Base-by-base conservation (phyloP, 2,113 vertebrate species). In the Abramis brama region DNA sequence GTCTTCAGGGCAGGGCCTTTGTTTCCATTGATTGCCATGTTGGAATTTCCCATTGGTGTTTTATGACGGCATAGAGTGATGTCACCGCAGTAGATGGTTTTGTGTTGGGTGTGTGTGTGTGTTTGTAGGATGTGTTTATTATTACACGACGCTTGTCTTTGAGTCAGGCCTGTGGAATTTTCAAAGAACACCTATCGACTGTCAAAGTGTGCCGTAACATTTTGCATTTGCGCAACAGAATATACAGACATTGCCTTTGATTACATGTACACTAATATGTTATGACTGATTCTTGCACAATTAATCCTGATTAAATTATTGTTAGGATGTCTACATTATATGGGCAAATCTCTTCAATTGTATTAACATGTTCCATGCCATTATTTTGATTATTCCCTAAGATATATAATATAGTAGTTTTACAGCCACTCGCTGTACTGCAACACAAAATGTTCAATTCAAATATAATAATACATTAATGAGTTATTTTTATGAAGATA, bases 11-110 rank as follows among this genome's bases (percentile, higher is more conserved):
- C 62, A 82, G 27, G 27, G 43, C 79, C 43, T 68, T 82, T 52
- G 62, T 68, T 47, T 52, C 39, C 1, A 33, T 66, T 52, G 79
- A 68, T 33, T 52, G 17, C 52, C 79, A 33, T 52, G 62, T 33
- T 66, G 79, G 45, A 82, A 70, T 82, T 82, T 66, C 43, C 45
- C 60, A 62, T 17, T 80, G 78, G 57, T 64, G 78, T 30, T 19
- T 50, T 30, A 15, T 82, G 79, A 82, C 11, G 62, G 62, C 64
- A 82, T 15, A 9, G 43, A 33, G 60, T 82, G 60, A 68, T 50
- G 43, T 81, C 60, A 68, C 15, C 5, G 23, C 78, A 45, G 21
- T 11, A 10, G 6, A 68, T 39, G 33, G 62, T 33, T 68, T 82
- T 68, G 79, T 33, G 4, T 33, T 79, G 60, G 52, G 52, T 57